A percentile compares a stretch with the other conserved stretches of the same genome.
These are phyloP conservation scores for Anodontia alba DNA, from an alignment of 2,888 invertebrate species.

Conservation along the genomic window DNA sequence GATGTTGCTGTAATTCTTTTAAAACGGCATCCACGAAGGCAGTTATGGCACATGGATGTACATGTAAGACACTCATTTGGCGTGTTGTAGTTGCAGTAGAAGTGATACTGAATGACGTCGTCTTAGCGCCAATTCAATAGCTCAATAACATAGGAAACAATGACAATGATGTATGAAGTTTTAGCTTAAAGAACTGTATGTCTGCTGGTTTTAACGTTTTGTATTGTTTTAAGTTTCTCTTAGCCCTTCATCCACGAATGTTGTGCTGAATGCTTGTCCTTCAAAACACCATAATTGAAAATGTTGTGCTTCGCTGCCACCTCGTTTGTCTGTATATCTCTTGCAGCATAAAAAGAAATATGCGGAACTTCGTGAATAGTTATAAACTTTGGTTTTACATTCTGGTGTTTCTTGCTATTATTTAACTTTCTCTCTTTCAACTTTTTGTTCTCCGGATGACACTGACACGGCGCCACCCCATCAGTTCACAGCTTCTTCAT, in stretches of 20 bases:
- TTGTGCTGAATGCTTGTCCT: not conserved
- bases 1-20: too few relatives aligned
- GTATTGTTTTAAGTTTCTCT: not conserved
- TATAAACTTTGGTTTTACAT: slow-evolving; percentile 8
- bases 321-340: not conserved
- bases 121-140: not conserved
- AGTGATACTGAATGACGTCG: not conserved
- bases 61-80: too few relatives aligned
- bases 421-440: slow-evolving; percentile 18
- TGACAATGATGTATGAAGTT: too few relatives aligned
- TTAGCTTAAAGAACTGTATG: not conserved
- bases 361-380: not conserved
- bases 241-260: not conserved
- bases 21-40: too few relatives aligned
- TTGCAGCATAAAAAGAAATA: not conserved
- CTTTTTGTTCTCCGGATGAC: slow-evolving; percentile 18
- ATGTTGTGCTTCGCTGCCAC: too few relatives aligned
- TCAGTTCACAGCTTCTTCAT: slow-evolving; percentile 12
- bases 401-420: slow-evolving; percentile 8
- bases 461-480: slow-evolving; percentile 7
- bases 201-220: not conserved
- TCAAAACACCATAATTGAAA: not conserved
- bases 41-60: too few relatives aligned
- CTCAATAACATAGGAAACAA: not conserved
- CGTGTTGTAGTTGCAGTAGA: not conserved